A percentile compares a stretch with the other conserved stretches of the same genome.
Conservation (phyloP, 2,797 vertebrate species). For the Hippopotamyrus pictus region DNA sequence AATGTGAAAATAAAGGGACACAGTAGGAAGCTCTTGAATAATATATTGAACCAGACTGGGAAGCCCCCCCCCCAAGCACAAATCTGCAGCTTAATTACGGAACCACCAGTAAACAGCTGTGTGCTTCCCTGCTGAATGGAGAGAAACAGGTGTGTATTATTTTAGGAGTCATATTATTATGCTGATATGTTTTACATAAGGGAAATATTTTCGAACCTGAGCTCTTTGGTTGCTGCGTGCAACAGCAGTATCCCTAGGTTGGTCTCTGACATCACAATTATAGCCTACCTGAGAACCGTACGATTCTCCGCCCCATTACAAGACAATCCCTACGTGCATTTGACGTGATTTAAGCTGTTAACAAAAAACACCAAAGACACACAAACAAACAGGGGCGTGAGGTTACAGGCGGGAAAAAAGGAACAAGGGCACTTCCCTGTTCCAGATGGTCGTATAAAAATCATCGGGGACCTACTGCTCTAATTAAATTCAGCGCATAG, state of each 20-base stretch:
- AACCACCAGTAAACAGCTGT: slow-evolving; percentile 9
- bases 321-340: not conserved
- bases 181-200: not conserved
- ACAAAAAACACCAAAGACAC: not conserved
- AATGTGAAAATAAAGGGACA: not conserved
- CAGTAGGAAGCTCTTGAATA: slow-evolving; percentile 11
- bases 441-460: slow-evolving; percentile 51
- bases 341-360: not conserved
- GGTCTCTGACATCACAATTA: not conserved
- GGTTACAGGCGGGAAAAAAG: slow-evolving; percentile 24
- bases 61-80: slow-evolving; percentile 5
- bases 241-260: not conserved
- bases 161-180: slow-evolving; percentile 5
- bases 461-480: slow-evolving; percentile 52
- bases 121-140: not conserved
- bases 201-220: not conserved
- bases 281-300: not conserved
- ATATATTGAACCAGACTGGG: not conserved
- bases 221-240: not conserved
- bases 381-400: slow-evolving; percentile 5
- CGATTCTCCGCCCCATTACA: not conserved
- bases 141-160: not conserved
- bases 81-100: slow-evolving; percentile 8
- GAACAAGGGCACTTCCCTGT: slow-evolving; percentile 39
- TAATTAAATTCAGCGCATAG: slow-evolving; percentile 58